Conservation (phyloP, 2,888 invertebrate species). For the Drosophila prostipennis region DNA sequence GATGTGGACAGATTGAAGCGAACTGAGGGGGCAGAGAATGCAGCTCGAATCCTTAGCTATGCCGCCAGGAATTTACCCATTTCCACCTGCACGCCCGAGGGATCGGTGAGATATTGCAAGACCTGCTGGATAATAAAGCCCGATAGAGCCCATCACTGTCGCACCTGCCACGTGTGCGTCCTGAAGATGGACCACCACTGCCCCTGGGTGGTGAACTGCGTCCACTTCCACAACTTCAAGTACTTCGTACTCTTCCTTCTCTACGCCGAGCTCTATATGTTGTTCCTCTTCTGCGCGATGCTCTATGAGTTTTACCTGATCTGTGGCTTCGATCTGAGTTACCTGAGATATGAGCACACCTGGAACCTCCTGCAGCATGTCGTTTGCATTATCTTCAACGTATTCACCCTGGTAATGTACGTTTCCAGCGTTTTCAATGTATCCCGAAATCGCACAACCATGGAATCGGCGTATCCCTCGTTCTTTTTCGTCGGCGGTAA, state of each 20-base stretch:
- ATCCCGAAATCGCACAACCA: constrained; percentile 92
- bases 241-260: constrained; percentile 98
- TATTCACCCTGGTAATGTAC: constrained; percentile 97
- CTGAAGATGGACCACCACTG: constrained; percentile 99
- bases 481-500: constrained; percentile 93
- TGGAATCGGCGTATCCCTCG: constrained; percentile 98
- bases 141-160: constrained; percentile 98
- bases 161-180: constrained; percentile 95
- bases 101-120: constrained; percentile 94
- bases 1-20: constrained; percentile 91
- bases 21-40: constrained; percentile 91
- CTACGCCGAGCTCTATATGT: constrained; percentile 95
- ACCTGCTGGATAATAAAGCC: constrained; percentile 97
- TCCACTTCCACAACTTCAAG: constrained; percentile 98
- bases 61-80: constrained; percentile 93
- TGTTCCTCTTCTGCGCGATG: constrained; percentile 93
- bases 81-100: constrained; percentile 86
- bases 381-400: constrained; percentile 94
- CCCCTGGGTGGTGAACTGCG: constrained; percentile 97
- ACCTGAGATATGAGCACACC: constrained; percentile 86
- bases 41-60: constrained; percentile 90
- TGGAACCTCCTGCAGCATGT: constrained; percentile 71
- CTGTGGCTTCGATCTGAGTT: constrained; percentile 84
- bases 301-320: constrained; percentile 94
- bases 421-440: constrained; percentile 88